phyloP scores from a whole-genome alignment of 2,113 vertebrate species.

The Hemiscyllium ocellatum region DNA sequence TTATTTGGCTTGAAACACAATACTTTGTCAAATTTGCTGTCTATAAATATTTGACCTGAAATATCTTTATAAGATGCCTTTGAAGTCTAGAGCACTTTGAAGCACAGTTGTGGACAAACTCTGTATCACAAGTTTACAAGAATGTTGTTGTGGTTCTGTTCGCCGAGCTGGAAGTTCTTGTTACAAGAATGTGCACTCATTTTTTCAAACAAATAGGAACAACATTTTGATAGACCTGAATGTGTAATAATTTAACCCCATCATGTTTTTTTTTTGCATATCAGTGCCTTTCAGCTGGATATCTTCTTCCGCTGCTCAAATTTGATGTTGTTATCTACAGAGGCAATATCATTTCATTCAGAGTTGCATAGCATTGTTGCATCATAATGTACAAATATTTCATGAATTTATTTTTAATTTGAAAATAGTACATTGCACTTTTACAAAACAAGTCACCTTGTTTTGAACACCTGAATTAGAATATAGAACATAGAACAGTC shows the following conservation, averaged over 20 bases:
- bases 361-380: background rate
- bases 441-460: background rate
- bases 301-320: background rate
- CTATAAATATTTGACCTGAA: constrained; percentile 38
- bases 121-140: background rate
- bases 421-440: background rate
- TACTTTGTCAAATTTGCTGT: constrained; percentile 39
- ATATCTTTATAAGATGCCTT: constrained; percentile 21
- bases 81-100: background rate
- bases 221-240: background rate
- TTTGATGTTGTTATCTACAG: background rate
- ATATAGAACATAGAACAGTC: too few relatives aligned
- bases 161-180: too few relatives aligned
- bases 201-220: background rate
- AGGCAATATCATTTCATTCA: background rate
- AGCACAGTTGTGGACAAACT: background rate
- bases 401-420: background rate
- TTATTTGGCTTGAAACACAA: constrained; percentile 38
- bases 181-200: background rate
- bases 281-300: background rate
- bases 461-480: background rate
- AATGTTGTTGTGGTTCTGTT: too few relatives aligned
- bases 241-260: background rate
- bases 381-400: background rate
- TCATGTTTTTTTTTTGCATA: background rate